Evolutionary conservation across 1,140 invertebrate species (phyloP).

Genomic region (Eueides isabella): DNA sequence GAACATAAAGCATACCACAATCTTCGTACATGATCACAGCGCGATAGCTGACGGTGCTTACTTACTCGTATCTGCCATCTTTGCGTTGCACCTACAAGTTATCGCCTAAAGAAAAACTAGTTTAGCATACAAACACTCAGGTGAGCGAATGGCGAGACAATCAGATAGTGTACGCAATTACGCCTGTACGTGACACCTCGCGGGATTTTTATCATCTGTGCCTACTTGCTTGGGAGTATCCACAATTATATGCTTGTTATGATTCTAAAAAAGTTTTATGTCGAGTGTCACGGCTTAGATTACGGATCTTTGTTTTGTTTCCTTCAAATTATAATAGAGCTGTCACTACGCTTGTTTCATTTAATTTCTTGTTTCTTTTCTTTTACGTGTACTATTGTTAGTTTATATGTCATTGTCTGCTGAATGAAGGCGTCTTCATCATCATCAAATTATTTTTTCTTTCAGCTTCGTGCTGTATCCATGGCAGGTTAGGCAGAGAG

Average conservation of each 20-base stretch:
- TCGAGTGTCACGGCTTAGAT: conserved; percentile 45
- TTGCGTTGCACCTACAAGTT: conserved; percentile 55
- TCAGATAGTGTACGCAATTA: conserved; percentile 72
- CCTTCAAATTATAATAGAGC: neutral
- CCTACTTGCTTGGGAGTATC: conserved; percentile 58
- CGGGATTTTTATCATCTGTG: conserved; percentile 45
- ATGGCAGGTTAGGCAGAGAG: too few relatives aligned
- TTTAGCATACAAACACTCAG: conserved; percentile 70
- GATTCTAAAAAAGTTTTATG: conserved; percentile 50
- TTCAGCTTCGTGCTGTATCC: too few relatives aligned
- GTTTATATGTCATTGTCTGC: neutral
- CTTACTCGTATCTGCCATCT: conserved; percentile 57
- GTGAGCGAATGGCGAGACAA: conserved; percentile 64
- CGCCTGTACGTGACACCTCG: conserved; percentile 74
- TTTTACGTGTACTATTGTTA: too few relatives aligned
- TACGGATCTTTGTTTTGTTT: conserved; percentile 18
- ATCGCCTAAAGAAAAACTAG: conserved; percentile 58
- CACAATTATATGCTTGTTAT: conserved; percentile 67
- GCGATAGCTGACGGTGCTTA: conserved; percentile 48
- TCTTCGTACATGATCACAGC: conserved; percentile 62
- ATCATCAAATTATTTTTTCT: neutral
- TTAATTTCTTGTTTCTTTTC: neutral
- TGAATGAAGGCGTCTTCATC: neutral
- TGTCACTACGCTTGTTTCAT: neutral
- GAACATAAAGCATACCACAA: conserved; percentile 46